Conservation (phyloP, 1,140 invertebrate genomes). For the Zophobas atratus region DNA sequence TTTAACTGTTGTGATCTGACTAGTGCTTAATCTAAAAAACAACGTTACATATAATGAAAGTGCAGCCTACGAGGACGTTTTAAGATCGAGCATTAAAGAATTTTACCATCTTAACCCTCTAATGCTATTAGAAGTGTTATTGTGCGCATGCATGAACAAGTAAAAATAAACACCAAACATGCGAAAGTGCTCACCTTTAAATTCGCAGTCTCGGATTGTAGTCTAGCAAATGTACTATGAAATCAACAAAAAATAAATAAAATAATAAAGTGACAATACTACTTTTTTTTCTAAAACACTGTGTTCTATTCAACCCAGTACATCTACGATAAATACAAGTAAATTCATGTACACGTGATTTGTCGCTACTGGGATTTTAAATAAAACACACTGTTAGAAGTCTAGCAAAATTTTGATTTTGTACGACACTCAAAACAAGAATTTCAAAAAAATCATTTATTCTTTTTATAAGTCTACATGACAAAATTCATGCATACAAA, state of each 20-base stretch:
- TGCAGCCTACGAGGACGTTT: neutral
- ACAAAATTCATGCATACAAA: constrained; percentile 44
- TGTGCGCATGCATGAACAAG: constrained; percentile 21
- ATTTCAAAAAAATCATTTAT: constrained; percentile 24
- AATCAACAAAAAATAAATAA: constrained; percentile 60
- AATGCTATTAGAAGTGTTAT: constrained; percentile 19
- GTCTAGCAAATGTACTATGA: constrained; percentile 63
- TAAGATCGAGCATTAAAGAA: neutral
- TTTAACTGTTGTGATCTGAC: neutral
- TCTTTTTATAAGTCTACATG: constrained; percentile 8
- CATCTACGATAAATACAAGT: constrained; percentile 21
- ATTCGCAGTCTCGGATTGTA: constrained; percentile 55
- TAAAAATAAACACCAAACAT: constrained; percentile 52
- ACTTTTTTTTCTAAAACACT: constrained; percentile 39
- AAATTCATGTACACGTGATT: constrained; percentile 46
- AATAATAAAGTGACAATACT: constrained; percentile 46
- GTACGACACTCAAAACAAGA: constrained; percentile 18
- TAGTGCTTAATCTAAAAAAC: neutral
- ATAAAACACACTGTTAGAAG: constrained; percentile 46
- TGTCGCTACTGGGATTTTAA: constrained; percentile 17
- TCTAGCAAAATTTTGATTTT: constrained; percentile 23
- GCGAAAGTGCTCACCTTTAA: constrained; percentile 62
- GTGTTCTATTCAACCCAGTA: constrained; percentile 47
- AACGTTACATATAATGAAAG: neutral
- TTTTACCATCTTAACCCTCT: neutral